Conservation (phyloP, 2,888 invertebrate genomes). For the Oligia latruncula region DNA sequence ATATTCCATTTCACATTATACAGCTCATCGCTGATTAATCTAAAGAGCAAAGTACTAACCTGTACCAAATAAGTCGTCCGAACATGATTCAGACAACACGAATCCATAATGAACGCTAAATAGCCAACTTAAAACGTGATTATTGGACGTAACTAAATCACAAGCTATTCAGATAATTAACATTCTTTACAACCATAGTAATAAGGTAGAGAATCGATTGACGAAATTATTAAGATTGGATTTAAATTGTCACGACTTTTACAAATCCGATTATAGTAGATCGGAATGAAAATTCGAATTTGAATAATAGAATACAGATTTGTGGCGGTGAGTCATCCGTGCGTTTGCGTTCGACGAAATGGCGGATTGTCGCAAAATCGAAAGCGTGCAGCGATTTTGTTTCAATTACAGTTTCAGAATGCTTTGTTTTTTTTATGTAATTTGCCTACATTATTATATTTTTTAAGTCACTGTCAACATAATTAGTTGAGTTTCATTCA, state of each 20-base stretch:
- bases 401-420: neutral
- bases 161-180: conserved; percentile 36
- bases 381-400: neutral
- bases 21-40: conserved; percentile 27
- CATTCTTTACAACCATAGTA: conserved; percentile 20
- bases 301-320: conserved; percentile 67
- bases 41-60: conserved; percentile 35
- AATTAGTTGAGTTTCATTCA: neutral
- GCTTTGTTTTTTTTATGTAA: neutral
- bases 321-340: conserved; percentile 48
- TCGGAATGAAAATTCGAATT: conserved; percentile 72
- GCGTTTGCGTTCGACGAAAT: conserved; percentile 28
- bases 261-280: conserved; percentile 71
- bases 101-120: conserved; percentile 54
- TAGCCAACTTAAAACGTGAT: conserved; percentile 53
- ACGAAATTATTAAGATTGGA: conserved; percentile 43
- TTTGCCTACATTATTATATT: neutral
- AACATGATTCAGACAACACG: conserved; percentile 51
- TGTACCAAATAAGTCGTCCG: conserved; percentile 48
- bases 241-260: conserved; percentile 60
- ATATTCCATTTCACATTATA: conserved; percentile 26
- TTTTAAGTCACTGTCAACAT: neutral
- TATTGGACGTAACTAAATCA: conserved; percentile 58
- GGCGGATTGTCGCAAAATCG: conserved; percentile 26
- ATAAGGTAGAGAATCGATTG: conserved; percentile 47